These are phyloP conservation scores for Coptotermes formosanus DNA, from an alignment of 1,140 invertebrate species.

Conservation along the genomic window DNA sequence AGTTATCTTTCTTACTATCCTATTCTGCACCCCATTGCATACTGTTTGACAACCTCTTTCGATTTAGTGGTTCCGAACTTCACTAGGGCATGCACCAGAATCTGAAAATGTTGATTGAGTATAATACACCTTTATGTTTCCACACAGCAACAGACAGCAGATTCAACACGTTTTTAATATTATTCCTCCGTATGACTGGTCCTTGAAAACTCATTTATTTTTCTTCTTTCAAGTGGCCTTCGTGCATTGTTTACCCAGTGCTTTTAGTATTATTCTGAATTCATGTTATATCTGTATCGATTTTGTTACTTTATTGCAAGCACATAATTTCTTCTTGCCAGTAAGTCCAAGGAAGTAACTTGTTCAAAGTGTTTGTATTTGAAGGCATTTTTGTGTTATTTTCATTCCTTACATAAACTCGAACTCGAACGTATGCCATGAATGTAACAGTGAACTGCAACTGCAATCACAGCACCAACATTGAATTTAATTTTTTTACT, in stretches of 20 bases:
- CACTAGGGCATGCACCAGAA: constrained; percentile 35
- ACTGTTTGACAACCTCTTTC: not conserved
- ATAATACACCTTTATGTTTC: constrained; percentile 34
- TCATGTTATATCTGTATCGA: not conserved
- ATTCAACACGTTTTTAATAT: not conserved
- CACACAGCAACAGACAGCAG: constrained; percentile 3
- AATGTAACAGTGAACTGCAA: not conserved
- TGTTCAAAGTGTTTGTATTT: not conserved
- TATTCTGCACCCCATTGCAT: not conserved
- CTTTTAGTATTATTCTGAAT: not conserved
- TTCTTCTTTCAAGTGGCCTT: constrained; percentile 42
- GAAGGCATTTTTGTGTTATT: not conserved
- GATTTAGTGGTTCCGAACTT: constrained; percentile 8
- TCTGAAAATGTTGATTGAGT: constrained; percentile 34
- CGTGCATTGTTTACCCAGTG: not conserved
- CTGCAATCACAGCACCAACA: not conserved
- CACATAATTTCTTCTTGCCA: not conserved
- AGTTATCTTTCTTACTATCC: not conserved
- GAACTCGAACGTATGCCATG: not conserved
- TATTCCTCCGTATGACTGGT: not conserved
- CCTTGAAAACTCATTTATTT: constrained; percentile 41
- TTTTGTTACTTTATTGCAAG: not conserved
- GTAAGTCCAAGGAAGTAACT: no score
- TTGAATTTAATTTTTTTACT: constrained; percentile 43
- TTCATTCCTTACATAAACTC: not conserved